A percentile compares a stretch with the other conserved stretches of the same genome.
Evolutionary conservation across 2,888 invertebrate genomes (phyloP).

Genomic region (Embidobia sp.): DNA sequence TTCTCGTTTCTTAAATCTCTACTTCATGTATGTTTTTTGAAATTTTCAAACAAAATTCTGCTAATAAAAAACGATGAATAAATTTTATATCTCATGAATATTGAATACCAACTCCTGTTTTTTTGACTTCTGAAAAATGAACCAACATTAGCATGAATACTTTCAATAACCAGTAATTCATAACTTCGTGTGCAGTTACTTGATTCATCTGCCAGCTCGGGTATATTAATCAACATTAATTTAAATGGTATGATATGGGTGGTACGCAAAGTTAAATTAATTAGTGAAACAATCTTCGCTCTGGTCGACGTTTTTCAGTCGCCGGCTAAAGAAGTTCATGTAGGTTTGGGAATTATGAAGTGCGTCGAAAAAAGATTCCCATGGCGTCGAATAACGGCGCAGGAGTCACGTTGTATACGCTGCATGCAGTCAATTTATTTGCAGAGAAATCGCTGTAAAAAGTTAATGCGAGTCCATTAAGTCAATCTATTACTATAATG

Average conservation of each 20-base stretch:
- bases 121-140: constrained; percentile 3
- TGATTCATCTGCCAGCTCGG: not conserved
- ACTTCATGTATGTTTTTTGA: too few species aligned
- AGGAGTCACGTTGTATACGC: not conserved
- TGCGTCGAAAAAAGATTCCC: constrained; percentile 22
- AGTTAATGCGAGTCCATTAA: too few species aligned
- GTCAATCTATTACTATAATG: too few species aligned
- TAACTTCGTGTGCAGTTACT: not conserved
- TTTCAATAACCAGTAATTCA: constrained; percentile 13
- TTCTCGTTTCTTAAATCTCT: too few species aligned
- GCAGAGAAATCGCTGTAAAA: not conserved
- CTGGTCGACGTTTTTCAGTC: not conserved
- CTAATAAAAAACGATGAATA: not conserved
- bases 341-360: constrained; percentile 11
- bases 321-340: constrained; percentile 12
- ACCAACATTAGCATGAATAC: constrained; percentile 18
- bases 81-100: too few species aligned
- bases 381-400: constrained; percentile 7
- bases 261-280: constrained; percentile 16
- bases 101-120: too few species aligned
- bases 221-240: constrained; percentile 7
- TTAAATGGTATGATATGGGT: too few species aligned
- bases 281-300: constrained; percentile 30
- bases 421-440: not conserved
- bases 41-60: too few species aligned